These are phyloP conservation scores for Artibeus lituratus DNA, from an alignment of 2,797 vertebrate genomes.

Conservation along the genomic window DNA sequence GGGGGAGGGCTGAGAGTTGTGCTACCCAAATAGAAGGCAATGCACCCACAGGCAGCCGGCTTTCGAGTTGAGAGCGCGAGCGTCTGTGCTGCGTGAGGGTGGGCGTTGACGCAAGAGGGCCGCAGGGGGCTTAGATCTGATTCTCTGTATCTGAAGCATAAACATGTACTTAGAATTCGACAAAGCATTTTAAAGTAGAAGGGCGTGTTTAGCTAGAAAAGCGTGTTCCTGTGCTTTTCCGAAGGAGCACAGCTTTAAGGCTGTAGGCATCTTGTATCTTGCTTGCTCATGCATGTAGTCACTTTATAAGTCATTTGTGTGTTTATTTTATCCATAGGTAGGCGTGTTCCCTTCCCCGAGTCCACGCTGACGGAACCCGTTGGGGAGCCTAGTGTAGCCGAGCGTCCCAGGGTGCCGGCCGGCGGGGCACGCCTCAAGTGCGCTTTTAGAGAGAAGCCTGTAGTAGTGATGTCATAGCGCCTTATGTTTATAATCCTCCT, in stretches of 20 bases:
- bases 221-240: constrained; percentile 70
- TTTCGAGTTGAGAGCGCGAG: constrained; percentile 83
- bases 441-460: constrained; percentile 78
- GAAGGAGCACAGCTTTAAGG: constrained; percentile 80
- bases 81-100: constrained; percentile 84
- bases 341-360: constrained; percentile 86
- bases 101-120: constrained; percentile 84
- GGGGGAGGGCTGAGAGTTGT: constrained; percentile 79
- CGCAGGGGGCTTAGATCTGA: constrained; percentile 83
- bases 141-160: constrained; percentile 79
- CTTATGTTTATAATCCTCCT: constrained; percentile 87
- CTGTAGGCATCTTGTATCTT: constrained; percentile 85
- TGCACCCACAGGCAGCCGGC: constrained; percentile 88
- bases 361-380: constrained; percentile 83
- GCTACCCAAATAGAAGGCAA: constrained; percentile 83
- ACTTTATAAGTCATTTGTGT: constrained; percentile 91
- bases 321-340: constrained; percentile 85
- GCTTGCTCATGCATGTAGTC: constrained; percentile 93
- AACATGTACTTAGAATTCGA: constrained; percentile 62
- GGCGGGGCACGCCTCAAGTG: constrained; percentile 47
- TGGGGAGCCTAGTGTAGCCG: constrained; percentile 82
- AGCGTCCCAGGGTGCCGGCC: constrained; percentile 82
- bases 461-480: constrained; percentile 84
- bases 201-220: constrained; percentile 82
- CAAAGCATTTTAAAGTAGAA: constrained; percentile 88